A percentile compares a stretch with the other conserved stretches of the same genome.
Conservation (phyloP, 2,888 invertebrate genomes). For the Lithophane leautieri region DNA sequence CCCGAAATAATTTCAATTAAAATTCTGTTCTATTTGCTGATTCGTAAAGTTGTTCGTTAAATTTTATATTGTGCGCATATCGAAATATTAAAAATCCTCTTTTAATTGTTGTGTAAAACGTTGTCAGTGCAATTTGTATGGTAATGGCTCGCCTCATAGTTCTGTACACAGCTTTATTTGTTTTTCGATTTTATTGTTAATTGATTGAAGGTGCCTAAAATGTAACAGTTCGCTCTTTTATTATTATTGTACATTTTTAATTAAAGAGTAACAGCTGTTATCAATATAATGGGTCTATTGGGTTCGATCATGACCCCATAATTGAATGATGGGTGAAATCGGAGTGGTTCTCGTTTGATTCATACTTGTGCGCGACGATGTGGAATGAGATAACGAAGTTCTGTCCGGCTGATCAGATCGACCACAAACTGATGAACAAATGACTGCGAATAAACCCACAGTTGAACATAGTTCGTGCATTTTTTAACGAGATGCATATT, state of each 20-base stretch:
- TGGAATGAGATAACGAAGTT: conserved; percentile 47
- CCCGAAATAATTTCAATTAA: conserved; percentile 64
- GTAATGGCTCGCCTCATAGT: conserved; percentile 57
- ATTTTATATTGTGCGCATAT: conserved; percentile 56
- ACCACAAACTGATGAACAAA: conserved; percentile 20
- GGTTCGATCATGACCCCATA: conserved; percentile 4
- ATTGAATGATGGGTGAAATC: conserved; percentile 41
- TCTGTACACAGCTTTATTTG: conserved; percentile 53
- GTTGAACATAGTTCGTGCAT: not conserved
- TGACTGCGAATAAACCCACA: conserved; percentile 10
- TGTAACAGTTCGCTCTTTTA: conserved; percentile 42
- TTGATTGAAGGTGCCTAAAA: conserved; percentile 52
- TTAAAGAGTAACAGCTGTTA: conserved; percentile 49
- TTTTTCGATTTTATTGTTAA: conserved; percentile 58
- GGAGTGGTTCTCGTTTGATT: conserved; percentile 33
- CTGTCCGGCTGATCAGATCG: not conserved
- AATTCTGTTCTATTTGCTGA: conserved; percentile 62
- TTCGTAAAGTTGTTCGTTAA: conserved; percentile 52
- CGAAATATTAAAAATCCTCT: conserved; percentile 60
- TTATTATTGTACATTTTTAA: conserved; percentile 46
- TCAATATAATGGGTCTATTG: conserved; percentile 34
- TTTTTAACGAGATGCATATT: conserved; percentile 38
- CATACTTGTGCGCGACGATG: conserved; percentile 18
- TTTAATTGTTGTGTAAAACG: conserved; percentile 37
- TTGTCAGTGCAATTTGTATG: conserved; percentile 63